phyloP scores from a whole-genome alignment of 2,797 vertebrate genomes.

The Gallirallus australis region DNA sequence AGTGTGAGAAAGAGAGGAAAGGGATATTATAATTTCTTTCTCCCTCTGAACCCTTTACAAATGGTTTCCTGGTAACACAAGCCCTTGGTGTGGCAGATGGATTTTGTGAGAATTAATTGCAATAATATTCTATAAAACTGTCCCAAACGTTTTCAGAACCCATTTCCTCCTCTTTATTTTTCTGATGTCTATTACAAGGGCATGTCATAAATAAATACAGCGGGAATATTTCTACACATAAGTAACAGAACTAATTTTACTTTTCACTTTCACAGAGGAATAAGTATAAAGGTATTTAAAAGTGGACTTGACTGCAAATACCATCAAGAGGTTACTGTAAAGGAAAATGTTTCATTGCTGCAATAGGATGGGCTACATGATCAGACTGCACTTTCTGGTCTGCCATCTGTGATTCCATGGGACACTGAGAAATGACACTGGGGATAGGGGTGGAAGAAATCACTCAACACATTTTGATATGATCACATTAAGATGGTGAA shows the following conservation, averaged over 20 bases:
- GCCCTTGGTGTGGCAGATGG: slow-evolving; percentile 46
- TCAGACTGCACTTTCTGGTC: neutral
- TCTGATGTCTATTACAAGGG: neutral
- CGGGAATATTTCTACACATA: neutral
- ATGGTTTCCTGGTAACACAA: slow-evolving; percentile 65
- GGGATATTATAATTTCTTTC: slow-evolving; percentile 48
- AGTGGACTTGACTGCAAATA: slow-evolving; percentile 5
- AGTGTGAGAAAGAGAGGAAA: slow-evolving; percentile 47
- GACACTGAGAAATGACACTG: neutral
- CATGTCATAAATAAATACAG: slow-evolving; percentile 44
- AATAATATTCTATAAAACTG: slow-evolving; percentile 50
- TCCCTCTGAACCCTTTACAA: slow-evolving; percentile 38
- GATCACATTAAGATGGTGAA: neutral
- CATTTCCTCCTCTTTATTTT: slow-evolving; percentile 53
- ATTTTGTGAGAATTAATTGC: slow-evolving; percentile 65
- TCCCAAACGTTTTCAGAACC: slow-evolving; percentile 36
- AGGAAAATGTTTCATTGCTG: neutral
- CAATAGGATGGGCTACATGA: neutral
- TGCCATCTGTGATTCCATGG: slow-evolving; percentile 55
- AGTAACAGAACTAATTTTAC: slow-evolving; percentile 20
- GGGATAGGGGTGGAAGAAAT: slow-evolving; percentile 52
- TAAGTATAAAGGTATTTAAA: neutral
- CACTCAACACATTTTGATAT: slow-evolving; percentile 58
- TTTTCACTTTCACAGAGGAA: slow-evolving; percentile 28
- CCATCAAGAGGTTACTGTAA: neutral